A percentile compares a stretch with the other conserved stretches of the same genome.
Evolutionary conservation across 2,797 vertebrate species (phyloP).

Genomic region (Cyclura pinguis): DNA sequence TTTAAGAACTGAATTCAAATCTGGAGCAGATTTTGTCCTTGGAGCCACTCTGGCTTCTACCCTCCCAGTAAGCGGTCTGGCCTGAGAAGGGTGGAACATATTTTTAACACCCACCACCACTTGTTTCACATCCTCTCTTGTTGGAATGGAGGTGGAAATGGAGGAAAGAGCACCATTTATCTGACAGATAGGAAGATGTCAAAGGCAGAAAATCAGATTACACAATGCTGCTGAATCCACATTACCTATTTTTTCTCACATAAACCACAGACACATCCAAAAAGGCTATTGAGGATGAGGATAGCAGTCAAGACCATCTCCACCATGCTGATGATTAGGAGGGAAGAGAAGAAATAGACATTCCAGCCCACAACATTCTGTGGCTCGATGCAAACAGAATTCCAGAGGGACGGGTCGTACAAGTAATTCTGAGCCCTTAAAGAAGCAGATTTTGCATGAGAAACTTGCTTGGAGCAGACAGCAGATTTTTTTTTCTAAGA

Average conservation of each 20-base stretch:
- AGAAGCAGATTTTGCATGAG: neutral
- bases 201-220: neutral
- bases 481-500: neutral
- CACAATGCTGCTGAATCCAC: neutral
- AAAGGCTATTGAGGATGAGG: constrained; percentile 89
- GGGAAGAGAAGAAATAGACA: constrained; percentile 84
- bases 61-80: neutral
- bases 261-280: constrained; percentile 89
- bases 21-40: no score
- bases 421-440: constrained; percentile 71
- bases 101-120: neutral
- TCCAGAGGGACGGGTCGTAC: constrained; percentile 66
- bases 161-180: neutral
- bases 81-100: neutral
- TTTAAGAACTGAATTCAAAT: no score
- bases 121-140: neutral
- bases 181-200: neutral
- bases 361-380: constrained; percentile 88
- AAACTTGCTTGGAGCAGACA: neutral
- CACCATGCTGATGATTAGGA: constrained; percentile 81
- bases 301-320: constrained; percentile 86
- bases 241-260: constrained; percentile 81
- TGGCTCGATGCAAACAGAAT: constrained; percentile 80
- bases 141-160: neutral
- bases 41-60: neutral